These are phyloP conservation scores for Neotoma lepida DNA, from an alignment of 2,113 vertebrate genomes.

Conservation along the genomic window DNA sequence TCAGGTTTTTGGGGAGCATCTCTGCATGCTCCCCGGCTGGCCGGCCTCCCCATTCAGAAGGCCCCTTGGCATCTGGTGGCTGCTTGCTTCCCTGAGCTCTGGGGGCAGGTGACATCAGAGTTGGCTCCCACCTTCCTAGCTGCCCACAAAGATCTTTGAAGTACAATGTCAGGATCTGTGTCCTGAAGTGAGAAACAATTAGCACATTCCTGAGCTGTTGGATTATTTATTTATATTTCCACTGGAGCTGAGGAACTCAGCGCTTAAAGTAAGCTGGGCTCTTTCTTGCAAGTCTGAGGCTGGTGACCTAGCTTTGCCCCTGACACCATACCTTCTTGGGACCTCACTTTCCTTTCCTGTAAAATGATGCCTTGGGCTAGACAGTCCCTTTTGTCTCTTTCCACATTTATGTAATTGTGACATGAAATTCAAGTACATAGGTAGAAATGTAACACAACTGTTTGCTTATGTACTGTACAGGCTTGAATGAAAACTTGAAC, in stretches of 20 bases:
- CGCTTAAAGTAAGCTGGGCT: background rate
- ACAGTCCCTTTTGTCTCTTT: background rate
- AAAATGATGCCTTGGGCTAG: background rate
- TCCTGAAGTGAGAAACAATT: conserved; percentile 68
- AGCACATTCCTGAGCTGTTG: conserved; percentile 25
- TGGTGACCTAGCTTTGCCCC: conserved; percentile 45
- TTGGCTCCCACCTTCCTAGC: background rate
- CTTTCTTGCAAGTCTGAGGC: background rate
- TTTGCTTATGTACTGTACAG: background rate
- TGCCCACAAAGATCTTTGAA: conserved; percentile 43
- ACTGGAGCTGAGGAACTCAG: background rate
- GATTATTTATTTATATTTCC: conserved; percentile 70
- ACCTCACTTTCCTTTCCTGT: conserved; percentile 47
- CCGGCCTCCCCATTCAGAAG: background rate
- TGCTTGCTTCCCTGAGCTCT: background rate
- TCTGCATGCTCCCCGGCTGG: fast-evolving
- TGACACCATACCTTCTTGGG: background rate
- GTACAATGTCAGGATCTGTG: conserved; percentile 57
- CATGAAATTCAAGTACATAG: conserved; percentile 41
- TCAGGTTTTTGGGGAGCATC: background rate
- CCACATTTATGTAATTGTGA: conserved; percentile 25
- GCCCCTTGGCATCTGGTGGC: background rate
- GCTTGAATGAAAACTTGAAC: conserved; percentile 39
- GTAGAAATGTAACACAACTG: conserved; percentile 40
- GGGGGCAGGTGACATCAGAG: background rate